Base-by-base conservation (phyloP, 1,140 invertebrate genomes). In the Heterodera carotae region DNA sequence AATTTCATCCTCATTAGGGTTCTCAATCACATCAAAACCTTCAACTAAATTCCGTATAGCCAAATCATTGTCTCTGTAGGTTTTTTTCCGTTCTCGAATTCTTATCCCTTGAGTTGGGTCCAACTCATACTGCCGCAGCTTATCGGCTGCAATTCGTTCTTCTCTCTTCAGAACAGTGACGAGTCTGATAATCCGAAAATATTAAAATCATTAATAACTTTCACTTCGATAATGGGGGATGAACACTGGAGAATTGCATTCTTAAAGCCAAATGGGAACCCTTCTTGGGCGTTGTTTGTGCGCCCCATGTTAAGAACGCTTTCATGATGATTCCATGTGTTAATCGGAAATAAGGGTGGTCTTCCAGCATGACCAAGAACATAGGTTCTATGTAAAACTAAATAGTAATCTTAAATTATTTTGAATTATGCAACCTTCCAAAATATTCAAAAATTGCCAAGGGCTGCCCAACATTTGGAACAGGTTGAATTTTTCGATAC, bases 261-360 rank as follows among this genome's bases (percentile, higher is more conserved):
- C 62, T 66, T 15, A 66, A 66, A 66, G 62, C 27, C 15, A 29
- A 29, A 33, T 66, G n/a, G 62, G 33, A 66, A 18, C 31, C 36
- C 36, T 18, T 33, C 64, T 67, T 67, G 64, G 10, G 64, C 64
- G 22, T 67, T 67, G 22, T 67, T 67, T 18, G 64, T 67, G 5
- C 64, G 64, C 4, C 64, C 31, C 64, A 67, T 18, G 22, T 67
- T 67, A 12, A 33, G 31, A 12, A 67, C 10, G 36, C 31, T 18
- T 67, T 67, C 31, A 67, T 67, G 36, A 67, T 67, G 64, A 67
- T 67, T 67, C 64, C 64, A 67, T 33, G 22, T 67, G n/a, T 31
- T 36, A 18, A 67, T 15, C 31, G 64, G 64, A n/a, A 18, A 67
- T 5, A 67, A 67, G 15, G 64, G 64, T 1, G 36, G 36, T 39